Percentiles rank a stretch among this genome's conserved stretches.
Evolutionary conservation across 2,797 vertebrate genomes (phyloP).

Genomic region (Oceanodroma leucorhoa): DNA sequence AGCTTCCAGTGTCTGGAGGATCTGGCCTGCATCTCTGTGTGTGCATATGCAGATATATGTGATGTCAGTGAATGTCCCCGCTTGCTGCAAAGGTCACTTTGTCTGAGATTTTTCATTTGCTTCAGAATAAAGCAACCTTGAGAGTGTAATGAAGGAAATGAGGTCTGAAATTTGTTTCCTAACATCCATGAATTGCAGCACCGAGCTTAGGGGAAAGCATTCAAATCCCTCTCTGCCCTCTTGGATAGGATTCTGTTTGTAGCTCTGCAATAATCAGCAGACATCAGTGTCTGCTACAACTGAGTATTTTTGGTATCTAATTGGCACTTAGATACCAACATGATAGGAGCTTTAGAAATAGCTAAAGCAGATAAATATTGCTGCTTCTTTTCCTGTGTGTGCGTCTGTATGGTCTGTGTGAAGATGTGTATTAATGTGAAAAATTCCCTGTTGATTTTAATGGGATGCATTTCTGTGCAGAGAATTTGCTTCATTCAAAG

Average conservation of each 20-base stretch:
- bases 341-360: conserved; percentile 41
- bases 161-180: conserved; percentile 42
- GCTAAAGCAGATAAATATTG: conserved; percentile 41
- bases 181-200: conserved; percentile 29
- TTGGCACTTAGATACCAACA: conserved; percentile 35
- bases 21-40: background rate
- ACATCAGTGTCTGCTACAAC: conserved; percentile 47
- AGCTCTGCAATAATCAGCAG: conserved; percentile 31
- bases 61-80: background rate
- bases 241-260: conserved; percentile 28
- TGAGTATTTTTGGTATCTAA: conserved; percentile 58
- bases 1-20: background rate
- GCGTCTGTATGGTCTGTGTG: background rate
- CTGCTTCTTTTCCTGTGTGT: conserved; percentile 1
- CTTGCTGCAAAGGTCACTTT: conserved; percentile 13
- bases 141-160: conserved; percentile 42
- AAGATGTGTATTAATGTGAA: conserved; percentile 34
- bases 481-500: conserved; percentile 26
- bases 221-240: conserved; percentile 32
- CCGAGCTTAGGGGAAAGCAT: background rate
- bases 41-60: background rate
- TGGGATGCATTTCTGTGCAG: background rate
- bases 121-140: background rate
- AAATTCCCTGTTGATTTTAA: conserved; percentile 19
- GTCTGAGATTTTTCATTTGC: conserved; percentile 26